Percentiles rank a stretch among this genome's conserved stretches.
phyloP scores from a whole-genome alignment of 2,888 invertebrate species.

The Helicoverpa assulta region DNA sequence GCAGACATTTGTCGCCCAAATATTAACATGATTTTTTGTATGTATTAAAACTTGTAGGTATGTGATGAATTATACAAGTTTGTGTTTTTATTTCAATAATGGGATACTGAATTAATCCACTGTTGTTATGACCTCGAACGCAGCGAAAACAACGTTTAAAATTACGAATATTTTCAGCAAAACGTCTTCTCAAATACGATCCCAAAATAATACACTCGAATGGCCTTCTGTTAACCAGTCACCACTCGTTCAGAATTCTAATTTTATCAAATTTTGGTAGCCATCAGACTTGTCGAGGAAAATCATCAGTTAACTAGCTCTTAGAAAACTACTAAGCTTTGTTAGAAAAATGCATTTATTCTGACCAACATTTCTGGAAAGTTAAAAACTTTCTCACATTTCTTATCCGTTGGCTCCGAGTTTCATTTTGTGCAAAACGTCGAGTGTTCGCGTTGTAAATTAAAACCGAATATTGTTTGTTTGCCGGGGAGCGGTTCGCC shows the following conservation, averaged over 20 bases:
- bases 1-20: not conserved
- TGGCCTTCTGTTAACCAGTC: constrained; percentile 49
- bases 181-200: constrained; percentile 35
- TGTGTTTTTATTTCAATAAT: not conserved
- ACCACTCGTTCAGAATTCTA: constrained; percentile 45
- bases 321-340: no score
- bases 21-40: not conserved
- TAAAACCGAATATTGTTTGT: constrained; percentile 37
- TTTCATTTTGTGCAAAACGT: constrained; percentile 35
- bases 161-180: constrained; percentile 19
- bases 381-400: constrained; percentile 3
- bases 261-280: constrained; percentile 28
- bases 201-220: constrained; percentile 48
- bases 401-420: constrained; percentile 17
- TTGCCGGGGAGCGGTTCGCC: constrained; percentile 68
- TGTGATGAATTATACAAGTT: not conserved
- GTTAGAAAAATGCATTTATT: not conserved
- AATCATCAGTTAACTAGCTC: not conserved
- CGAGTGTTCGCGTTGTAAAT: constrained; percentile 39
- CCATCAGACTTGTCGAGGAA: not conserved
- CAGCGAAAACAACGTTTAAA: constrained; percentile 7
- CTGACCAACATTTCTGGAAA: not conserved
- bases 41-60: not conserved
- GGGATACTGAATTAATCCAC: constrained; percentile 1
- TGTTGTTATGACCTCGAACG: constrained; percentile 16